These are phyloP conservation scores for Casuarius casuarius DNA, from an alignment of 2,113 vertebrate species.

Conservation along the genomic window DNA sequence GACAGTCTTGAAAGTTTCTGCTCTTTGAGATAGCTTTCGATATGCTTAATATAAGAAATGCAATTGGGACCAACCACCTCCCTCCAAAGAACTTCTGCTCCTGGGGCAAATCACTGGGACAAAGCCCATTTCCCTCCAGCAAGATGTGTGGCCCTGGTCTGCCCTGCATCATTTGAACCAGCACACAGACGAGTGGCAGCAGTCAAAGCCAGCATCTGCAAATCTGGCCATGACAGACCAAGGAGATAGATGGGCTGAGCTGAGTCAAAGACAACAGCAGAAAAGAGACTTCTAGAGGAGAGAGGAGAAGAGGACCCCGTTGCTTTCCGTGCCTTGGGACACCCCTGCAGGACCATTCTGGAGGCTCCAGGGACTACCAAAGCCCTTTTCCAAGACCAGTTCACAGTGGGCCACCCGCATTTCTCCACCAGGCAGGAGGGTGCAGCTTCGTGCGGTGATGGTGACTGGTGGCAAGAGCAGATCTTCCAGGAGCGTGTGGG, in stretches of 20 bases:
- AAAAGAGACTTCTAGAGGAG: neutral
- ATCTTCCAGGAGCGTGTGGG: neutral
- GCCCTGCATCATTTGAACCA: neutral
- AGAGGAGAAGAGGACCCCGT: neutral
- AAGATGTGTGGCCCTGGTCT: neutral
- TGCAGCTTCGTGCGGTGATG: neutral
- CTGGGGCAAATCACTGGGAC: neutral
- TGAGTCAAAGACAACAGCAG: neutral
- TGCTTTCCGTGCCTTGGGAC: neutral
- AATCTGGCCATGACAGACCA: neutral
- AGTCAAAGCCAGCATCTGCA: neutral
- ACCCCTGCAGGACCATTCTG: neutral
- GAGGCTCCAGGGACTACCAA: neutral
- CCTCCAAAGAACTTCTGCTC: neutral
- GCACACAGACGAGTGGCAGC: neutral
- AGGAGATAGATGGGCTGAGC: neutral
- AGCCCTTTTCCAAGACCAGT: neutral
- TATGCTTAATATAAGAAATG: neutral
- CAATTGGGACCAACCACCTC: neutral
- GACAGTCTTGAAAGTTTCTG: neutral
- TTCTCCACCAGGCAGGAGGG: neutral
- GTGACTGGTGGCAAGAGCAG: neutral
- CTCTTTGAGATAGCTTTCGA: neutral
- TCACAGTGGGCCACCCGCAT: neutral
- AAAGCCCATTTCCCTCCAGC: neutral